A percentile compares a stretch with the other conserved stretches of the same genome.
Conservation (phyloP, 2,888 invertebrate species). For the Nephrotoma flavescens region DNA sequence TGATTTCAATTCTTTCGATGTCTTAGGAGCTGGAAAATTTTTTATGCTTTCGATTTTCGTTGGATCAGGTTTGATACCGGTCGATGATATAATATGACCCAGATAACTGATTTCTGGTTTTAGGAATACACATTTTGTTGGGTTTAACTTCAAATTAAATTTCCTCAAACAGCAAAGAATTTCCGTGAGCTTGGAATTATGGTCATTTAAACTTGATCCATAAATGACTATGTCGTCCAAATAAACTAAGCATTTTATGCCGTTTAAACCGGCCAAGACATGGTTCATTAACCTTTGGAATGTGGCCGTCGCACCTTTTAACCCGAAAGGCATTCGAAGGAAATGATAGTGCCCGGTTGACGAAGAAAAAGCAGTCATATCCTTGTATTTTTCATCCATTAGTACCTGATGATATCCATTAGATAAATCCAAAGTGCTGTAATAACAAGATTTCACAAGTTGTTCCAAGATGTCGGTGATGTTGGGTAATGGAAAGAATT, state of each 20-base stretch:
- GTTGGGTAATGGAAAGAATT: conserved; percentile 14
- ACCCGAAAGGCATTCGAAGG: conserved; percentile 15
- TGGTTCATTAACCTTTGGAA: conserved; percentile 20
- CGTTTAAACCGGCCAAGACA: conserved; percentile 14
- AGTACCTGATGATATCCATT: conserved; percentile 12
- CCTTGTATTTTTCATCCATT: no score
- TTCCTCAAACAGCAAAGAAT: conserved; percentile 11
- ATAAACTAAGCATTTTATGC: conserved; percentile 9
- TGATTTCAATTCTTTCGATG: conserved; percentile 13
- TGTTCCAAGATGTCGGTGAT: conserved; percentile 11
- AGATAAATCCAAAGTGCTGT: conserved; percentile 11
- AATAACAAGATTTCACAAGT: conserved; percentile 11
- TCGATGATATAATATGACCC: conserved; percentile 13
- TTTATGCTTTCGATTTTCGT: conserved; percentile 12
- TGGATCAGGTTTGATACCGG: conserved; percentile 15
- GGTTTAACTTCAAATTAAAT: conserved; percentile 14
- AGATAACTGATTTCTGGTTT: conserved; percentile 14
- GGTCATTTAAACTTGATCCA: conserved; percentile 12
- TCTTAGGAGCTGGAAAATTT: conserved; percentile 13
- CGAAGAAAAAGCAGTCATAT: no score
- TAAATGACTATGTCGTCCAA: conserved; percentile 21
- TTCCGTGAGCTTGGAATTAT: conserved; percentile 11
- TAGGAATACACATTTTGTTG: conserved; percentile 17
- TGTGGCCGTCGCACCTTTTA: conserved; percentile 17
- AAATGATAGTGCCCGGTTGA: conserved; percentile 15